phyloP scores from a whole-genome alignment of 2,888 invertebrate genomes.

The Phyllotreta cruciferae region DNA sequence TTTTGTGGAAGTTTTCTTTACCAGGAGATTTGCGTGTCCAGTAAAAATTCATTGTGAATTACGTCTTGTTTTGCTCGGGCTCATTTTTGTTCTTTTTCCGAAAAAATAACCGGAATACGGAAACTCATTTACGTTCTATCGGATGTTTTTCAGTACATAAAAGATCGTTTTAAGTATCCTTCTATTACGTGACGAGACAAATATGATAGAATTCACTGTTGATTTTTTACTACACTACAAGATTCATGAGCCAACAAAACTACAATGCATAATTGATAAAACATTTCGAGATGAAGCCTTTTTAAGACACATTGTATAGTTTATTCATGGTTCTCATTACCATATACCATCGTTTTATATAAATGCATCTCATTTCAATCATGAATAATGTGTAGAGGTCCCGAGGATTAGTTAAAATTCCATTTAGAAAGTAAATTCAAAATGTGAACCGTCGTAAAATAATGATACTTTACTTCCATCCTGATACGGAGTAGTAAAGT shows the following conservation, averaged over 20 bases:
- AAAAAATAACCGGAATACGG: conserved; percentile 48
- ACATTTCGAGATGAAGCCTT: no score
- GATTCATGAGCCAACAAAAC: no score
- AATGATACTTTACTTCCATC: conserved; percentile 39
- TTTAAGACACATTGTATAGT: not conserved
- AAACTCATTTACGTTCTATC: conserved; percentile 48
- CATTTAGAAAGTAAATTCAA: conserved; percentile 42
- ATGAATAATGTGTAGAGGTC: conserved; percentile 27
- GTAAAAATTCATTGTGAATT: conserved; percentile 27
- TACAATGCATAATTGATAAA: no score
- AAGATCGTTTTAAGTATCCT: conserved; percentile 3
- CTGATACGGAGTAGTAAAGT: conserved; percentile 50
- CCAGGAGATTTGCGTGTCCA: conserved; percentile 37
- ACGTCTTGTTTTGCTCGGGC: conserved; percentile 39
- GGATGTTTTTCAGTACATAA: conserved; percentile 25
- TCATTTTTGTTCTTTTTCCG: conserved; percentile 44
- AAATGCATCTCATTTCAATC: conserved; percentile 17
- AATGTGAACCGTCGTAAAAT: conserved; percentile 35
- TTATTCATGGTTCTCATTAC: conserved; percentile 11
- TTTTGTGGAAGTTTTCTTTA: conserved; percentile 34
- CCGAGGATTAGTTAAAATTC: conserved; percentile 47
- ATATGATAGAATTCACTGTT: no score
- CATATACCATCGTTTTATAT: conserved; percentile 2
- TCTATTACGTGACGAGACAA: no score
- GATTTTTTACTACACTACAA: no score